Base-by-base conservation (phyloP, 2,113 vertebrate species). In the Pterocles orientalis region DNA sequence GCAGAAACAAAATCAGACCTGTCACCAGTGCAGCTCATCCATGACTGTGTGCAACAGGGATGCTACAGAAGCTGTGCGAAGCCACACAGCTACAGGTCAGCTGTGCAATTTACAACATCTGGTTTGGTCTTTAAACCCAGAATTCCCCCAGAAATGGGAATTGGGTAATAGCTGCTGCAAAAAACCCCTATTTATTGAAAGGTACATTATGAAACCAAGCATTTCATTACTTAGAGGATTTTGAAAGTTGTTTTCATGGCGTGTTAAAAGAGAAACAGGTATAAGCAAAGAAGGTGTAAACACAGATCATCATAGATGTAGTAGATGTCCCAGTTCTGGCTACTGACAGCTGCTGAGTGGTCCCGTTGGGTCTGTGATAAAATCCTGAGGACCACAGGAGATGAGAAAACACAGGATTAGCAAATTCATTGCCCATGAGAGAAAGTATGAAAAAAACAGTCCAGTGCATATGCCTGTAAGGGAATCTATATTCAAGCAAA, bases 1-100 rank as follows among this genome's bases (percentile, higher is more conserved):
- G 92, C 85, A 93, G 95, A 94, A 95, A 90, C 89, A 86, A 87
- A 94, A 82, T 69, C 94, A 89, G 83, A 77, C 29, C 90, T 94
- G 94, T 96, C 95, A 88, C 69, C 68, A 9, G 47, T 14, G 39
- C 25, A 20, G 53, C 20, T 95, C 82, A 31, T 47, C 82, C 79
- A 18, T 2, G 36, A 61, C 21, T 2, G 9, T 6, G 24, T 56
- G 36, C 33, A 9, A 8, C 0, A 0, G 36, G 90, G 64, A 36
- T 6, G 80, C 47, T 21, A 1, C 3, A 47, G 82, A 29, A 61
- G 56, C 36, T 14, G 1, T 3, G 17, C 0, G 1, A 68, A 75
- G 66, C 18, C 2, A 1, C 13, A 21, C 66, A 14, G 34, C 43
- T 61, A 12, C 14, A 24, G 41, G 60, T 77, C 87, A 71, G 54